Base-by-base conservation (phyloP, 2,797 vertebrate species). In the Falco biarmicus region DNA sequence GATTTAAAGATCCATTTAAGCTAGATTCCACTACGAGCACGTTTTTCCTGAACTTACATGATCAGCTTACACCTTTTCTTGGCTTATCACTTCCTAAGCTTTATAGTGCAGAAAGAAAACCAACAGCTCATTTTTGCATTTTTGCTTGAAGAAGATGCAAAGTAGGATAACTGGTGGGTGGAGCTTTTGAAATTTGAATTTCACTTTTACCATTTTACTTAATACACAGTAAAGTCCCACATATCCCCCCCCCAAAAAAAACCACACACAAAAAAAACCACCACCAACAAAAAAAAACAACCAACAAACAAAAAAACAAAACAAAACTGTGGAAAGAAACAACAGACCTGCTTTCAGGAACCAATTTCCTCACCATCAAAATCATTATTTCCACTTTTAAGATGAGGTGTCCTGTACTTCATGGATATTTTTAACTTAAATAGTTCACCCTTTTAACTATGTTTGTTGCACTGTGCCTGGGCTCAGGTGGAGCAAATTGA, bases 201-300 rank as follows among this genome's bases (percentile, higher is more conserved):
- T 54, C 76, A 81, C 53, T 69, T 92, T 34, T n/a, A 63, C 9
- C 43, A 2, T 71, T 95, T 95, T 86, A 94, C 87, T 63, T 60
- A 94, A 95, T 73, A 90, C 61, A 95, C 61, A 92, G 89, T 86
- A 79, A 92, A 94, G 79, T 54, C 48, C 39, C 39, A 81, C 29
- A 31, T 15, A 47, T 29, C 26, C 37, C 37, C 10, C 10, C 37
- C 37, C 11, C 11, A 5, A 39, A 3, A 47, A 59, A 68, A 26
- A 17, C 13, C 41, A 43, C 14, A 43, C 14, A 43, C 41, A 45
- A 45, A 45, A 45, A 45, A 18, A 45, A 4, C 16, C 43, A 18
- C 45, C 43, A 45, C 19, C 43, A 18, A 45, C 17, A 68, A 48
- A 32, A 41, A 41, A 13, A 24, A 3, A 24, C 41, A 79, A 70